A percentile compares a stretch with the other conserved stretches of the same genome.
phyloP scores from a whole-genome alignment of 1,140 invertebrate genomes.

The Eriosoma lanigerum region DNA sequence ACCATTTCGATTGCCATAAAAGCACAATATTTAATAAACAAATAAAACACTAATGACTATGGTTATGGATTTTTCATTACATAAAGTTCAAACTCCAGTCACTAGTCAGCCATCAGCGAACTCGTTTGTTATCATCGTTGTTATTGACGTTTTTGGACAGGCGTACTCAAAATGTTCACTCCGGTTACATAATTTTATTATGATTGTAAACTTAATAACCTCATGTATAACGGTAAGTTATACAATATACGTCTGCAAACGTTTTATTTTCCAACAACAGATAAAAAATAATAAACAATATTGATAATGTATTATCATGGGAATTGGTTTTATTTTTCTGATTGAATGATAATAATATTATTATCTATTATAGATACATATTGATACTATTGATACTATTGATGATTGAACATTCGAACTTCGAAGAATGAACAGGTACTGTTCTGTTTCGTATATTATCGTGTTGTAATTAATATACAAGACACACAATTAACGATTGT shows the following conservation, averaged over 20 bases:
- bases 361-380: no score
- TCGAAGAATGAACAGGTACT: no score
- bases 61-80: conserved; percentile 51
- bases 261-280: neutral
- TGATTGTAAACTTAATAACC: neutral
- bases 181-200: neutral
- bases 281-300: no score
- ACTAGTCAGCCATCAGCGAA: no score
- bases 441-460: no score
- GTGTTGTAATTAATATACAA: no score
- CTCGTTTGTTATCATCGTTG: conserved; percentile 27
- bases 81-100: conserved; percentile 45
- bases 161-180: conserved; percentile 28
- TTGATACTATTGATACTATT: no score
- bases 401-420: no score
- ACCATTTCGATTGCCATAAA: no score
- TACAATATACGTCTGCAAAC: neutral
- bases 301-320: neutral
- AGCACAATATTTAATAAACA: no score
- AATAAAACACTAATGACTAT: no score
- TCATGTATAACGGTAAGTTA: neutral
- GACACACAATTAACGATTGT: no score
- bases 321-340: neutral
- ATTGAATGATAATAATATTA: neutral
- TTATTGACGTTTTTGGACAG: conserved; percentile 45